Evolutionary conservation across 2,113 vertebrate genomes (phyloP).

Genomic region (Bambusicola thoracicus): DNA sequence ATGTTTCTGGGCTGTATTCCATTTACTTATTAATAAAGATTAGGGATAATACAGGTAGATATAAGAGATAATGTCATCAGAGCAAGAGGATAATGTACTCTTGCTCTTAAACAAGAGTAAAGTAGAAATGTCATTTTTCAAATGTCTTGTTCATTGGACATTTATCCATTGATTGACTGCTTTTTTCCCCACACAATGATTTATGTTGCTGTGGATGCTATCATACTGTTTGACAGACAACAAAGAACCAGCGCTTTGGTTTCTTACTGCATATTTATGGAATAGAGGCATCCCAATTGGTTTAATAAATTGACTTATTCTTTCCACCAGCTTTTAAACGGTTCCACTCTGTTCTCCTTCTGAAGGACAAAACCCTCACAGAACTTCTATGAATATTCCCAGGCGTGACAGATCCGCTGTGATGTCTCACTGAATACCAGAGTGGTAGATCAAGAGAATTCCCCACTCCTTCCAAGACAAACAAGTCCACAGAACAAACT

Average conservation of each 20-base stretch:
- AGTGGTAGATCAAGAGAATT: background rate
- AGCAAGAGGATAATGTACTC: conserved; percentile 54
- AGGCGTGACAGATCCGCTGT: background rate
- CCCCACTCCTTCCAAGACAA: background rate
- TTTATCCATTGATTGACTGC: conserved; percentile 38
- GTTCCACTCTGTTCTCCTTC: background rate
- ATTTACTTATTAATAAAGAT: conserved; percentile 64
- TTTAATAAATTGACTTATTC: conserved; percentile 28
- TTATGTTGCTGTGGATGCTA: background rate
- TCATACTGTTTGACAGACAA: background rate
- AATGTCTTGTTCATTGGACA: background rate
- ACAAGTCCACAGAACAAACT: background rate
- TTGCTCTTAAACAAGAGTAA: conserved; percentile 13
- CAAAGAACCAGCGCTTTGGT: background rate
- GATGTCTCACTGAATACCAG: background rate
- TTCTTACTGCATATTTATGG: conserved; percentile 3
- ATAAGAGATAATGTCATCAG: conserved; percentile 34
- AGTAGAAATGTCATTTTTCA: conserved; percentile 36
- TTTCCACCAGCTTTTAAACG: background rate
- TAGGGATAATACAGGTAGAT: conserved; percentile 34
- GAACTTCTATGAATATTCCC: fast-evolving
- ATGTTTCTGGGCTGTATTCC: conserved; percentile 52
- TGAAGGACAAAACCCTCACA: background rate
- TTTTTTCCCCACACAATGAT: background rate
- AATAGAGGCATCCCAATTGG: conserved; percentile 3